Percentiles rank a stretch among this genome's conserved stretches.
Evolutionary conservation across 2,797 vertebrate species (phyloP).

Genomic region (Diceros bicornis): DNA sequence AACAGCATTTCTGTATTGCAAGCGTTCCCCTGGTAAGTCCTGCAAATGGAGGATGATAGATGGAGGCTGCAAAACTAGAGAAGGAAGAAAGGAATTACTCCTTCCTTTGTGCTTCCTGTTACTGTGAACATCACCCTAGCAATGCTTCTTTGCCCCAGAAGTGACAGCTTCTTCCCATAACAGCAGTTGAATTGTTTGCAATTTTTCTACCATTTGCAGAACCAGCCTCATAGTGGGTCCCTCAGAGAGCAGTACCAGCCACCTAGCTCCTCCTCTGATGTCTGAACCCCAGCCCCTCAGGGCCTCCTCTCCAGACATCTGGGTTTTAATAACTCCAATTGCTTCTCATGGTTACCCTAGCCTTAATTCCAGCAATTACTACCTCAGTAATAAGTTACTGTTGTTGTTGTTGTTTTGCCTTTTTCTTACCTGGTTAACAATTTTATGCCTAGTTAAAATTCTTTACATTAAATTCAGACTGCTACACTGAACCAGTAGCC

Average conservation of each 20-base stretch:
- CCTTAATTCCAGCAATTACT: not conserved
- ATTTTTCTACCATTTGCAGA: not conserved
- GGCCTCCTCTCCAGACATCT: not conserved
- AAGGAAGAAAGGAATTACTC: not conserved
- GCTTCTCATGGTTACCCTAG: not conserved
- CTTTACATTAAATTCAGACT: not conserved
- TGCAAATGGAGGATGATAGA: not conserved
- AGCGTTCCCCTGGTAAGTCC: not conserved
- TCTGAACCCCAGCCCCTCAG: not conserved
- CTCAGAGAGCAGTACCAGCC: not conserved
- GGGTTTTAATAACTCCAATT: not conserved
- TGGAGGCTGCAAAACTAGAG: not conserved
- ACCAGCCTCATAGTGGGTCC: not conserved
- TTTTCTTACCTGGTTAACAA: constrained; percentile 26
- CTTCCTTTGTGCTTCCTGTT: not conserved
- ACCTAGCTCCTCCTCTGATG: not conserved
- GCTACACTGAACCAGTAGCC: not conserved
- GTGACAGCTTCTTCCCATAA: not conserved
- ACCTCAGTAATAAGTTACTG: not conserved
- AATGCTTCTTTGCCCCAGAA: not conserved
- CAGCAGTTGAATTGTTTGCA: not conserved
- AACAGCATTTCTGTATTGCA: not conserved
- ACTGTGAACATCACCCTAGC: not conserved
- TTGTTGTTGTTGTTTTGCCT: not conserved
- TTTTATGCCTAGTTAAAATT: not conserved